These are phyloP conservation scores for Orientallactaga bullata DNA, from an alignment of 2,113 vertebrate genomes.

Conservation along the genomic window DNA sequence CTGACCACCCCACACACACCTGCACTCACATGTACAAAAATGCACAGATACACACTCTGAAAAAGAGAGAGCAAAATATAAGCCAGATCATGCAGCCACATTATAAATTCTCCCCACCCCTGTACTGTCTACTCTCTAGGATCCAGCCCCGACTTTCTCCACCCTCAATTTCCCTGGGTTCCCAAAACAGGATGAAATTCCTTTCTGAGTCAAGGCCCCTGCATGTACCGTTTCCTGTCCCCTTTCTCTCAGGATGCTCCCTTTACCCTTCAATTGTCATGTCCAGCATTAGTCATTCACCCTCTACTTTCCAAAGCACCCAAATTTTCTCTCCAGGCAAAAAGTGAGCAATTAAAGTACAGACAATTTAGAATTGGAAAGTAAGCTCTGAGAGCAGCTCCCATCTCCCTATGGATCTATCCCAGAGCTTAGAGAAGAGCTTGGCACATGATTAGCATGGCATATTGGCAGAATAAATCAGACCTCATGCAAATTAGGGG, in stretches of 20 bases:
- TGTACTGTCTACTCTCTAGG: too few relatives aligned
- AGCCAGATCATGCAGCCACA: neutral
- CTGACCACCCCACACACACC: too few relatives aligned
- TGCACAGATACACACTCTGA: too few relatives aligned
- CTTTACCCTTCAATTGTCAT: neutral
- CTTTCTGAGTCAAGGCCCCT: neutral
- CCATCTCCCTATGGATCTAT: neutral
- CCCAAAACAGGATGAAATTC: neutral
- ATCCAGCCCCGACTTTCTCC: neutral
- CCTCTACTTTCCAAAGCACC: neutral
- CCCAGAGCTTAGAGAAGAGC: neutral
- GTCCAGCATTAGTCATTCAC: neutral
- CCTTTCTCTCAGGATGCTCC: neutral
- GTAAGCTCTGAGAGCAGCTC: neutral
- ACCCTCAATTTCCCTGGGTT: neutral
- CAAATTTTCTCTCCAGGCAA: neutral
- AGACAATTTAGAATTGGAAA: neutral
- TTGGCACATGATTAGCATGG: neutral
- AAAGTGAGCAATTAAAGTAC: neutral
- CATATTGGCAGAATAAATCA: rapidly evolving
- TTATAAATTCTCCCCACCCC: neutral
- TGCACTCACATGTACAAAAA: too few relatives aligned
- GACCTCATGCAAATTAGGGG: too few relatives aligned
- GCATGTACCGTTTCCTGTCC: neutral
- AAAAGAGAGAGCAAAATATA: too few relatives aligned